Conservation (phyloP, 2,797 vertebrate species). For the Channallabes apus region DNA sequence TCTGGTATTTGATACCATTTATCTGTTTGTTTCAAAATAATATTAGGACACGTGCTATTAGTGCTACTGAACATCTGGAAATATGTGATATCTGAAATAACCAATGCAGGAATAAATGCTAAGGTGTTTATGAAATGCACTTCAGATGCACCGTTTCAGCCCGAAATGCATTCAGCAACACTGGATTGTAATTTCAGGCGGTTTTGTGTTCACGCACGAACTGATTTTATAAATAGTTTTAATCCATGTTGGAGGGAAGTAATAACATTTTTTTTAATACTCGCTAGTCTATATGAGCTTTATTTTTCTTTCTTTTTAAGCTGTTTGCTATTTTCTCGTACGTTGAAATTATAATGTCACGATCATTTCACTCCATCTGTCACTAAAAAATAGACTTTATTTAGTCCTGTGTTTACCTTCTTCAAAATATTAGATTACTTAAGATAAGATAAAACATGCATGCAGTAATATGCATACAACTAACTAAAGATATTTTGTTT, state of each 20-base stretch:
- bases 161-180: not conserved
- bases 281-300: not conserved
- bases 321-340: not conserved
- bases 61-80: not conserved
- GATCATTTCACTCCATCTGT: not conserved
- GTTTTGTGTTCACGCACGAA: not conserved
- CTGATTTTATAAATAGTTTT: not conserved
- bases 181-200: not conserved
- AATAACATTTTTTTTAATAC: not conserved
- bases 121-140: not conserved
- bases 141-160: not conserved
- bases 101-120: too few species aligned
- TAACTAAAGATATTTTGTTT: too few species aligned
- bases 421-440: not conserved
- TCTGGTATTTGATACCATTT: not conserved
- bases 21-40: not conserved
- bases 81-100: not conserved
- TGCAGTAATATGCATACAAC: not conserved
- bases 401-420: not conserved
- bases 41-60: not conserved
- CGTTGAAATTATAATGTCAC: not conserved
- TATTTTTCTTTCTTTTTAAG: not conserved
- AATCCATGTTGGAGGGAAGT: not conserved
- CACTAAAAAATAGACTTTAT: not conserved
- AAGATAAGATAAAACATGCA: not conserved